These are phyloP conservation scores for Dicyrtoma fusca DNA, from an alignment of 2,888 invertebrate genomes.

Conservation along the genomic window DNA sequence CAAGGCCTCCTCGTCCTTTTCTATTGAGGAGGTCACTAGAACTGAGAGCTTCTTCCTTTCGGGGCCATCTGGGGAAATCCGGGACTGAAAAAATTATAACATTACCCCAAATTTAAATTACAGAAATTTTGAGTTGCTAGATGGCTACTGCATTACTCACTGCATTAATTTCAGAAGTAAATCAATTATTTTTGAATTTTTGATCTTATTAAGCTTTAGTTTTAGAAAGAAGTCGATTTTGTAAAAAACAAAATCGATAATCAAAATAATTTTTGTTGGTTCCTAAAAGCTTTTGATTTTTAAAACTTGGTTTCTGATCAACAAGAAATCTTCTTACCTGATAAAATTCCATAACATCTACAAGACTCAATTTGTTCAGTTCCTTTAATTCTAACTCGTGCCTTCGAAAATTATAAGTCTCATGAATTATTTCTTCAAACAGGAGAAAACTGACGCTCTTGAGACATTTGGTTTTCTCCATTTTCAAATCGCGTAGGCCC, in stretches of 20 bases:
- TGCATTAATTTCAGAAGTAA: too few relatives aligned
- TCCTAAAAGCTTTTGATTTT: too few relatives aligned
- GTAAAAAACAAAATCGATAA: too few relatives aligned
- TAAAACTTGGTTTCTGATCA: too few relatives aligned
- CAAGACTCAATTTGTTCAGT: constrained; percentile 12
- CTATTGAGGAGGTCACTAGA: constrained; percentile 10
- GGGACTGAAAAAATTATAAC: background rate
- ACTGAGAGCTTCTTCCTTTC: constrained; percentile 6
- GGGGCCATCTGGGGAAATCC: constrained; percentile 7
- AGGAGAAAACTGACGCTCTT: background rate
- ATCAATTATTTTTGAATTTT: too few relatives aligned
- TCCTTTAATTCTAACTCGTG: constrained; percentile 19
- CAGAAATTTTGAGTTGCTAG: too few relatives aligned
- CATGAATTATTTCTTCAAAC: constrained; percentile 31
- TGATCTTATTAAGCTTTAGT: too few relatives aligned
- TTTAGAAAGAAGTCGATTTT: too few relatives aligned
- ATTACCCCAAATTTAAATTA: too few relatives aligned
- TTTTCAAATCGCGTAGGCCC: constrained; percentile 19
- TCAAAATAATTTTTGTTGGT: too few relatives aligned
- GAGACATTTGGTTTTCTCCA: constrained; percentile 26
- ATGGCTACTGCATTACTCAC: too few relatives aligned
- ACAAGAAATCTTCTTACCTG: too few relatives aligned
- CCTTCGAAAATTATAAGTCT: constrained; percentile 29
- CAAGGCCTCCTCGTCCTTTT: constrained; percentile 2
- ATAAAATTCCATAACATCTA: constrained; percentile 25